A percentile compares a stretch with the other conserved stretches of the same genome.
Conservation (phyloP, 2,113 vertebrate species). For the Lota lota region DNA sequence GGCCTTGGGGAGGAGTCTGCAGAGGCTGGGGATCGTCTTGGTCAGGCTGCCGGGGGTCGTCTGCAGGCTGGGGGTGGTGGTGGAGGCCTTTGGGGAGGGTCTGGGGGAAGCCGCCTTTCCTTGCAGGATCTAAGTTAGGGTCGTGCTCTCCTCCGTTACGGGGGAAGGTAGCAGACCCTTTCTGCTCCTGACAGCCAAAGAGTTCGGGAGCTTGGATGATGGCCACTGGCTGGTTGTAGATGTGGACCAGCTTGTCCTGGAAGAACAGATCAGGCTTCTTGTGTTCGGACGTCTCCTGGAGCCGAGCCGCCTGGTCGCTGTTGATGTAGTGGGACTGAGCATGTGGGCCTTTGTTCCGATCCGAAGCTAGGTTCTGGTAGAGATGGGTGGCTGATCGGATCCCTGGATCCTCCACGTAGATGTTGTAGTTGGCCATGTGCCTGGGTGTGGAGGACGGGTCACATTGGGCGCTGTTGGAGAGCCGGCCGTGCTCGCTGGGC, state of each 20-base stretch:
- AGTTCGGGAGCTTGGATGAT: constrained; percentile 85
- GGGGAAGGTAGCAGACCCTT: constrained; percentile 84
- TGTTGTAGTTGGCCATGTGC: constrained; percentile 84
- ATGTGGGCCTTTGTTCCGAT: constrained; percentile 60
- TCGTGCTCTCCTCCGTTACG: constrained; percentile 55
- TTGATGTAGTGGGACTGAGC: constrained; percentile 69
- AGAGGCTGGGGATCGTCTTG: constrained; percentile 75
- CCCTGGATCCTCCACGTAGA: constrained; percentile 84
- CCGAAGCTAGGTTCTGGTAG: constrained; percentile 62
- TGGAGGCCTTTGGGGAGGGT: constrained; percentile 83
- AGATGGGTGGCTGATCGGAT: constrained; percentile 46
- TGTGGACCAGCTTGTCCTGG: constrained; percentile 84
- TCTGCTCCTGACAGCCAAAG: constrained; percentile 79
- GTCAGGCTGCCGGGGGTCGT: constrained; percentile 69
- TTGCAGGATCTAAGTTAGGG: constrained; percentile 71
- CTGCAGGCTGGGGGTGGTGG: constrained; percentile 69
- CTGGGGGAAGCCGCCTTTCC: constrained; percentile 81
- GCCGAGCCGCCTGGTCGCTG: constrained; percentile 60
- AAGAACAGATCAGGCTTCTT: constrained; percentile 72
- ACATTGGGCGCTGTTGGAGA: constrained; percentile 71
- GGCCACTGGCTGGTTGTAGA: constrained; percentile 86
- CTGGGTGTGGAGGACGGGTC: constrained; percentile 73
- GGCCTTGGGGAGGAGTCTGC: constrained; percentile 77
- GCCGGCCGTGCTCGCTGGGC: constrained; percentile 75
- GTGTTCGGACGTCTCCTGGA: constrained; percentile 71